Conservation (phyloP, 2,888 invertebrate species). For the Alviniconcha strummeri region DNA sequence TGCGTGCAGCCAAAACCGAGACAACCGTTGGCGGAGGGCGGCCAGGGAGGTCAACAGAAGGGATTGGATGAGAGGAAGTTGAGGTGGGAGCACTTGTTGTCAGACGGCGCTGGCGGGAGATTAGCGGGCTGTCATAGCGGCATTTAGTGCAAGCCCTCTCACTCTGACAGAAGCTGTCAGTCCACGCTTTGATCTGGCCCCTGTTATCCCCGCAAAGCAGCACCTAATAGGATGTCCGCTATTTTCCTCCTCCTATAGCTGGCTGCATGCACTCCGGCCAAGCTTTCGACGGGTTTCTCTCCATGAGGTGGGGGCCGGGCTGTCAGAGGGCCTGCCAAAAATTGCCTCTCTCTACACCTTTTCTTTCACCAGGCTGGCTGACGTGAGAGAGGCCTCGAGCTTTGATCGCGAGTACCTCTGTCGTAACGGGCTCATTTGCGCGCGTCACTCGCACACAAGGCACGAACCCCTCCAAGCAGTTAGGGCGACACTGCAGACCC, state of each 20-base stretch:
- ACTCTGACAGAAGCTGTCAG: slow-evolving; percentile 34
- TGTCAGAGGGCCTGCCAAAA: slow-evolving; percentile 18
- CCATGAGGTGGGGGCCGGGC: background rate
- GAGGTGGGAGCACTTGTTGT: background rate
- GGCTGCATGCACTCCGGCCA: too few relatives aligned
- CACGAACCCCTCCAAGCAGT: slow-evolving; percentile 33
- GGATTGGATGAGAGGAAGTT: background rate
- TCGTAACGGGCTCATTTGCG: slow-evolving; percentile 42
- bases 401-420: slow-evolving; percentile 37
- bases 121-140: slow-evolving; percentile 38
- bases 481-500: slow-evolving; percentile 29
- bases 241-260: slow-evolving; percentile 5
- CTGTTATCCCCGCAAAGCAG: slow-evolving; percentile 37
- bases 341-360: slow-evolving; percentile 36
- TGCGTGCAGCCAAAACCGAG: too few relatives aligned
- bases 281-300: too few relatives aligned
- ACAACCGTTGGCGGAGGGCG: background rate
- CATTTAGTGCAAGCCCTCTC: slow-evolving; percentile 36
- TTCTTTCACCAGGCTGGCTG: slow-evolving; percentile 18
- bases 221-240: slow-evolving; percentile 38
- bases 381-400: slow-evolving; percentile 35
- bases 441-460: slow-evolving; percentile 40
- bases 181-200: slow-evolving; percentile 36
- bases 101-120: background rate
- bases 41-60: background rate